Percentiles rank a stretch among this genome's conserved stretches.
phyloP scores from a whole-genome alignment of 2,888 invertebrate species.

The Tenodera sinensis region DNA sequence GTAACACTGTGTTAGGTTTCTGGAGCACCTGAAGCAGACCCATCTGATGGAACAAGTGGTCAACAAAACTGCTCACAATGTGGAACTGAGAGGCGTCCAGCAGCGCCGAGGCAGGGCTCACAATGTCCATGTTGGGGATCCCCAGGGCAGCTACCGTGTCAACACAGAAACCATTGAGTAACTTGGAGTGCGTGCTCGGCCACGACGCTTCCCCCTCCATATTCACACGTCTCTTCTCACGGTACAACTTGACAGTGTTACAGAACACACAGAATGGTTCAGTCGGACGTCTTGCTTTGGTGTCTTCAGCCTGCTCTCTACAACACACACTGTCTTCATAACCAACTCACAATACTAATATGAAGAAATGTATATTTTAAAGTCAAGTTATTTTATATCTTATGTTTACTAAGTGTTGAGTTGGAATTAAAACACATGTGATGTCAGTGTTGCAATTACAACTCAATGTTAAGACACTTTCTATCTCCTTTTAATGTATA shows the following conservation, averaged over 20 bases:
- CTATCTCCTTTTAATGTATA: too few species aligned
- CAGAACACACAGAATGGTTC: slow-evolving; percentile 46
- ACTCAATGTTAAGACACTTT: too few species aligned
- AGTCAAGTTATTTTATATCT: too few species aligned
- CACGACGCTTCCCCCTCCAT: slow-evolving; percentile 31
- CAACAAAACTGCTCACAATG: slow-evolving; percentile 43
- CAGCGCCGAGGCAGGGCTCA: slow-evolving; percentile 45
- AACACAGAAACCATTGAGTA: slow-evolving; percentile 44
- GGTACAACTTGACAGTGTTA: slow-evolving; percentile 43
- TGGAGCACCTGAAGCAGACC: slow-evolving; percentile 41
- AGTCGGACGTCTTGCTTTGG: slow-evolving; percentile 35
- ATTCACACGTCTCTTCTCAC: slow-evolving; percentile 42
- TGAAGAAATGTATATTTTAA: too few species aligned
- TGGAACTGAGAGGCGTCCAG: slow-evolving; percentile 42
- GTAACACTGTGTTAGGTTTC: slow-evolving; percentile 44
- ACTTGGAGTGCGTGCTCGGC: slow-evolving; percentile 42
- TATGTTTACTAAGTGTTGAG: too few species aligned
- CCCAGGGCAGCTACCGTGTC: slow-evolving; percentile 43
- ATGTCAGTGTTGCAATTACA: too few species aligned
- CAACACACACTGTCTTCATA: too few species aligned
- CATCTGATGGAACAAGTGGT: slow-evolving; percentile 46
- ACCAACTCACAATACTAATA: too few species aligned
- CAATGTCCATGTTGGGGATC: slow-evolving; percentile 45
- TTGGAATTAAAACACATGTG: too few species aligned
- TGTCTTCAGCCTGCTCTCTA: neutral